These are phyloP conservation scores for Pachycephala philippinensis DNA, from an alignment of 2,113 vertebrate genomes.

Conservation along the genomic window DNA sequence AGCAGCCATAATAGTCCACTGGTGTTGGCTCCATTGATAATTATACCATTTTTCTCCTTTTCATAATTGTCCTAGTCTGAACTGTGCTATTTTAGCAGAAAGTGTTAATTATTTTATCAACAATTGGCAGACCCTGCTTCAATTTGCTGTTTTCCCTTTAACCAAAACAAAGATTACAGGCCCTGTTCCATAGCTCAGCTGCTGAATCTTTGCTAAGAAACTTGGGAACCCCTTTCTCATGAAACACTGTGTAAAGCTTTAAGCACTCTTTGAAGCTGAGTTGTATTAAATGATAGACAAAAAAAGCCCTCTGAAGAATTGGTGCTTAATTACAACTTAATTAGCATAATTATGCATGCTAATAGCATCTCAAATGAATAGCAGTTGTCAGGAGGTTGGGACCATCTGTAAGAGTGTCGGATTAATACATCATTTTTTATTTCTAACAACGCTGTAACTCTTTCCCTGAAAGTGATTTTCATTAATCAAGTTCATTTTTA, in stretches of 20 bases:
- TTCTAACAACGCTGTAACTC: constrained; percentile 96
- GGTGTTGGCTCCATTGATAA: constrained; percentile 72
- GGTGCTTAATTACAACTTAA: constrained; percentile 99
- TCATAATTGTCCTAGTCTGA: constrained; percentile 78
- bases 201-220: constrained; percentile 72
- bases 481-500: constrained; percentile 99
- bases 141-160: constrained; percentile 77
- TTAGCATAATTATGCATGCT: constrained; percentile 99
- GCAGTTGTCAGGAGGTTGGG: constrained; percentile 99
- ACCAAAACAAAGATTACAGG: constrained; percentile 78
- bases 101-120: constrained; percentile 82
- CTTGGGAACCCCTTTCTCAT: constrained; percentile 76
- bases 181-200: constrained; percentile 69
- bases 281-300: constrained; percentile 94
- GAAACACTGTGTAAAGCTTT: constrained; percentile 82
- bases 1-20: constrained; percentile 65
- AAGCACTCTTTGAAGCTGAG: constrained; percentile 90
- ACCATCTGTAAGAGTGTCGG: constrained; percentile 98
- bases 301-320: constrained; percentile 99
- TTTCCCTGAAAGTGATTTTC: constrained; percentile 97
- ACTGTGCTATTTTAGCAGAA: constrained; percentile 77
- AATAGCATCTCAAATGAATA: constrained; percentile 99
- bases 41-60: constrained; percentile 75
- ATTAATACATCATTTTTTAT: constrained; percentile 99
- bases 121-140: constrained; percentile 77